Conservation (phyloP, 2,888 invertebrate species). For the Aleiodes leptofemur region DNA sequence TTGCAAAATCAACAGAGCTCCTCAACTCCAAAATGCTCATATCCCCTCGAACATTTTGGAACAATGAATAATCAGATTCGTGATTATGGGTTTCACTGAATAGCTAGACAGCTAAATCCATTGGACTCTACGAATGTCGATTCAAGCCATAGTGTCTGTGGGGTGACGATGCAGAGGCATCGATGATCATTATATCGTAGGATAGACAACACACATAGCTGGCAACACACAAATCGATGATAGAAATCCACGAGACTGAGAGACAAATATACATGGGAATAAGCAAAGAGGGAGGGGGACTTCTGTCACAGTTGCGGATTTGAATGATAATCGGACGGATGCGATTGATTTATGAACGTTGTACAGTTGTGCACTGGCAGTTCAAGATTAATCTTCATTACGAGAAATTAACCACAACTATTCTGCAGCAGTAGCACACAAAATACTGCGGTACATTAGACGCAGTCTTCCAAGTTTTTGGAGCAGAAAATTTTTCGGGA, state of each 20-base stretch:
- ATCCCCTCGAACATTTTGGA: too few relatives aligned
- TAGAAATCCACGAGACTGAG: constrained; percentile 11
- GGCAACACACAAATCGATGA: constrained; percentile 13
- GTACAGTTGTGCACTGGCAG: constrained; percentile 35
- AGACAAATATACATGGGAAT: constrained; percentile 21
- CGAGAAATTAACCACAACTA: constrained; percentile 60
- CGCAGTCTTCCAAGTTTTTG: not conserved
- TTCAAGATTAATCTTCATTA: constrained; percentile 71
- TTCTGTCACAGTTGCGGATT: constrained; percentile 60
- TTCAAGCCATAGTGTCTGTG: constrained; percentile 5
- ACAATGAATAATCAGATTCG: not conserved
- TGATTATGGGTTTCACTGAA: not conserved
- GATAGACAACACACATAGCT: constrained; percentile 7
- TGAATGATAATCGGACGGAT: constrained; percentile 69
- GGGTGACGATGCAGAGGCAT: constrained; percentile 43
- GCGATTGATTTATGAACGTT: constrained; percentile 66
- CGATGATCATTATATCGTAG: constrained; percentile 43
- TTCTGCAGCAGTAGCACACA: constrained; percentile 22
- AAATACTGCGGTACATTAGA: constrained; percentile 9
- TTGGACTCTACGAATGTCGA: constrained; percentile 24
- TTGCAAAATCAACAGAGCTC: too few relatives aligned
- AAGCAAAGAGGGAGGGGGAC: not conserved
- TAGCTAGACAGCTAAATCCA: not conserved
- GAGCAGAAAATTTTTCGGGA: not conserved
- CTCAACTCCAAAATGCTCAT: too few relatives aligned